phyloP scores from a whole-genome alignment of 2,113 vertebrate genomes.

The Egretta garzetta region DNA sequence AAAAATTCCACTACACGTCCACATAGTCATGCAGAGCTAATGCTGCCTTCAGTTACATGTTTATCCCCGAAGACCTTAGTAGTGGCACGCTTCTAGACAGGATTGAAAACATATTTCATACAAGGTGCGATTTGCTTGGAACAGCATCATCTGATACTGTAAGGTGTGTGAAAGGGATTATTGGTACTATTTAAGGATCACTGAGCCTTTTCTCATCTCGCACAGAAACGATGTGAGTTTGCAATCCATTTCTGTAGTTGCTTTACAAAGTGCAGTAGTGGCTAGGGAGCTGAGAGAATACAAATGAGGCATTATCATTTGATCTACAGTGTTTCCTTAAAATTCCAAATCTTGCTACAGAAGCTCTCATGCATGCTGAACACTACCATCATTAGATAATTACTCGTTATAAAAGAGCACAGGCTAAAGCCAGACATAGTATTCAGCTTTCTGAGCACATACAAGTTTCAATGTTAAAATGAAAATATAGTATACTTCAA shows the following conservation, averaged over 20 bases:
- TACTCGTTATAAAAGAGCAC: conserved; percentile 53
- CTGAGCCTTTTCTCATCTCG: neutral
- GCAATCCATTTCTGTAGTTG: conserved; percentile 14
- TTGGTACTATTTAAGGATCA: neutral
- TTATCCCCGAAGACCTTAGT: neutral
- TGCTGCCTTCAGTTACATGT: neutral
- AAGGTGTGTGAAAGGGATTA: neutral
- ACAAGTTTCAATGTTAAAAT: neutral
- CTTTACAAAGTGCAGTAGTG: neutral
- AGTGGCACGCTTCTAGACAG: neutral
- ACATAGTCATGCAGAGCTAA: neutral
- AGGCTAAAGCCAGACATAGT: neutral
- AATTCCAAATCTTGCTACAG: conserved; percentile 46
- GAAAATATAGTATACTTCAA: conserved; percentile 31
- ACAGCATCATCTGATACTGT: neutral
- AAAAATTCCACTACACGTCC: neutral
- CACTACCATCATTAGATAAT: conserved; percentile 51
- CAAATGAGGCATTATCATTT: conserved; percentile 56
- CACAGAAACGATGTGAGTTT: conserved; percentile 3
- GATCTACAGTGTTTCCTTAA: conserved; percentile 54
- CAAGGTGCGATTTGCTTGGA: neutral
- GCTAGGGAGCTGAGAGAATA: conserved; percentile 13
- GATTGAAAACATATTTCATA: neutral
- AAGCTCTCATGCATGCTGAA: conserved; percentile 35
- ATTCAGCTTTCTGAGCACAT: conserved; percentile 15